These are phyloP conservation scores for Drosophila helvetica DNA, from an alignment of 2,888 invertebrate genomes.

Conservation along the genomic window DNA sequence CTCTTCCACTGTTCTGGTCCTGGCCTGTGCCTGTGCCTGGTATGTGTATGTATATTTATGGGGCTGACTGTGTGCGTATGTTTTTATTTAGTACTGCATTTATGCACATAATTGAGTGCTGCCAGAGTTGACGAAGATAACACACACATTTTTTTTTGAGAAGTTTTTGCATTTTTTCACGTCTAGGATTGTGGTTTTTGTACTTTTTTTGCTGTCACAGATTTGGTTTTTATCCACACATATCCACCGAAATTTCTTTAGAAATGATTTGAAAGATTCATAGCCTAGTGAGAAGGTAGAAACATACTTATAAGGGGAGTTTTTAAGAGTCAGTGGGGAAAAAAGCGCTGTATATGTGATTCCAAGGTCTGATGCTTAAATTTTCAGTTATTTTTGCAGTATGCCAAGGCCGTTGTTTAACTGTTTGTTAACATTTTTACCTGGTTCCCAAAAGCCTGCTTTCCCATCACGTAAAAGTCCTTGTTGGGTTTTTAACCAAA, in stretches of 20 bases:
- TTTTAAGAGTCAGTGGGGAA: background rate
- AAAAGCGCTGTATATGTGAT: too few species aligned
- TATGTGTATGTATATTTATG: constrained; percentile 17
- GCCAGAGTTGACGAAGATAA: constrained; percentile 29
- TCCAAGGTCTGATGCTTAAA: too few species aligned
- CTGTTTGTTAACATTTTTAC: background rate
- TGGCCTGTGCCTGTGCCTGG: constrained; percentile 7
- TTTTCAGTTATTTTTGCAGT: too few species aligned
- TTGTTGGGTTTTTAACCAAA: background rate
- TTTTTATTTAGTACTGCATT: constrained; percentile 48
- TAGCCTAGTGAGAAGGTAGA: background rate
- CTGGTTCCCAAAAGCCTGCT: background rate
- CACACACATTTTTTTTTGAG: constrained; percentile 12
- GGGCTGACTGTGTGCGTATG: background rate
- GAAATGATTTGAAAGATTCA: background rate
- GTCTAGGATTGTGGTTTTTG: background rate
- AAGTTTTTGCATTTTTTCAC: background rate
- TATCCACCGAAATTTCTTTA: too few species aligned
- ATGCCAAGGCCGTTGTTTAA: background rate
- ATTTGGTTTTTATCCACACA: background rate
- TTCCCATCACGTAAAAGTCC: background rate
- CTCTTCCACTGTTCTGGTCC: constrained; percentile 9
- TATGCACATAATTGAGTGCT: constrained; percentile 69
- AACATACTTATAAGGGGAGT: background rate
- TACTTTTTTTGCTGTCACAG: background rate